Evolutionary conservation across 2,888 invertebrate species (phyloP).

Genomic region (Corbicula japonica): DNA sequence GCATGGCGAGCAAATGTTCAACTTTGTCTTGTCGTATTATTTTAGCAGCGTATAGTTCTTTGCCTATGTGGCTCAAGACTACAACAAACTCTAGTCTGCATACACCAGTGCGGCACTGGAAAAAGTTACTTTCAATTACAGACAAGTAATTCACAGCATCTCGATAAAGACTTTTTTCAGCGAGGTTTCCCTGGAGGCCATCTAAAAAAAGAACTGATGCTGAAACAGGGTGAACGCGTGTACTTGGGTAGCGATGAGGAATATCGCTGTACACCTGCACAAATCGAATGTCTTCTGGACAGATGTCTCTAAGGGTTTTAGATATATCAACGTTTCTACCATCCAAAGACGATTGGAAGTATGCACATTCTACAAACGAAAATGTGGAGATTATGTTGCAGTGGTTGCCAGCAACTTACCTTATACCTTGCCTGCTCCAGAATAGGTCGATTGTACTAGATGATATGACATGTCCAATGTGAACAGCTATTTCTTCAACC

Average conservation of each 20-base stretch:
- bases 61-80: no score
- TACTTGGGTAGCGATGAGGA: neutral
- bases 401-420: neutral
- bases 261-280: constrained; percentile 7
- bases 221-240: neutral
- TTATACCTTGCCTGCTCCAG: constrained; percentile 1
- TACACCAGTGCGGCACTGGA: neutral
- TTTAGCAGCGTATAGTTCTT: neutral
- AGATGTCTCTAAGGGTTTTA: neutral
- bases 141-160: constrained; percentile 1
- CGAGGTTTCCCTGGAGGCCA: neutral
- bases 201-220: constrained; percentile 2
- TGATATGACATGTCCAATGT: neutral
- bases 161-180: constrained; percentile 6
- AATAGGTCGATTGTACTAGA: neutral
- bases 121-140: constrained; percentile 2
- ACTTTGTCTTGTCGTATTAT: neutral
- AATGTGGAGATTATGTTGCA: neutral
- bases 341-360: constrained; percentile 1
- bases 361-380: constrained; percentile 8
- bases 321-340: constrained; percentile 1
- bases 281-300: neutral
- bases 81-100: constrained; percentile 2
- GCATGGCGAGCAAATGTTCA: neutral
- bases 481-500: constrained; percentile 1